phyloP scores from a whole-genome alignment of 2,113 vertebrate genomes.

The Pionites leucogaster region DNA sequence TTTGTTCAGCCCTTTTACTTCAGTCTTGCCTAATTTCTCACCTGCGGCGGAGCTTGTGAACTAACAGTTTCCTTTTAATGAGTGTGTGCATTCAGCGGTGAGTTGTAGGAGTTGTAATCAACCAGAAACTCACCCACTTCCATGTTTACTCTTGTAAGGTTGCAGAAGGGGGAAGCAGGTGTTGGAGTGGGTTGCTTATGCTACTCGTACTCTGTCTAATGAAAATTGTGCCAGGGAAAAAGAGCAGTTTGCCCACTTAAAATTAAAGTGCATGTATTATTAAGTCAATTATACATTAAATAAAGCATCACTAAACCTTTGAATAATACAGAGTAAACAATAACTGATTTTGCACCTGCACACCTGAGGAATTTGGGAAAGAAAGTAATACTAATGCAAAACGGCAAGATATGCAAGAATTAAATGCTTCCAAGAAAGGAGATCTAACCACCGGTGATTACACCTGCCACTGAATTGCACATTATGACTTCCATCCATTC shows the following conservation, averaged over 20 bases:
- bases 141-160: not conserved
- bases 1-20: not conserved
- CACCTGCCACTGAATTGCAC: not conserved
- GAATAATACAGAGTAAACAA: not conserved
- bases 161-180: not conserved
- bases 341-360: not conserved
- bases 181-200: not conserved
- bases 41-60: not conserved
- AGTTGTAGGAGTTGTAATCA: not conserved
- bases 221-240: not conserved
- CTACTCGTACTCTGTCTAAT: not conserved
- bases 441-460: not conserved
- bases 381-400: not conserved
- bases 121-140: not conserved
- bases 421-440: not conserved
- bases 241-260: not conserved
- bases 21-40: slow-evolving; percentile 33
- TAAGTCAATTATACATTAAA: not conserved
- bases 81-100: not conserved
- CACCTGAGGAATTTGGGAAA: not conserved
- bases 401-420: not conserved
- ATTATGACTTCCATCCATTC: slow-evolving; percentile 14
- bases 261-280: not conserved
- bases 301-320: not conserved
- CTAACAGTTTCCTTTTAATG: slow-evolving; percentile 4